Base-by-base conservation (phyloP, 2,888 invertebrate species). In the Xanthostigma xanthostigma region DNA sequence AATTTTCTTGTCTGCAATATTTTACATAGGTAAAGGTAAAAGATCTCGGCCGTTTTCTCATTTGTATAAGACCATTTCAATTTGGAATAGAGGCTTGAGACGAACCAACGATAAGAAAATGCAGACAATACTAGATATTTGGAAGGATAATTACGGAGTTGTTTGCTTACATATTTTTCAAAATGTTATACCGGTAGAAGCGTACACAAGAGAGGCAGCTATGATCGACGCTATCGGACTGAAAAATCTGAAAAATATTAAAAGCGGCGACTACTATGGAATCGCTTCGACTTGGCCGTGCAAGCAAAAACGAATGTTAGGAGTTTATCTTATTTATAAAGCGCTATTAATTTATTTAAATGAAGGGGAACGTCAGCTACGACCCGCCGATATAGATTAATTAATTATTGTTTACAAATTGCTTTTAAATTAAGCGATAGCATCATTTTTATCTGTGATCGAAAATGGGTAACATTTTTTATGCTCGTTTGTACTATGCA, bases 1-100 rank as follows among this genome's bases (percentile, higher is more conserved):
- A 41, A 78, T 73, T 0, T 97, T 97, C 63, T 66, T 96, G 3
- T 73, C 79, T 44, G 78, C 93, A 0, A 84, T 97, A 52, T 97
- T 98, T 67, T 97, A 98, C 63, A 81, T 98, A 34, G 97, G 97
- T 0, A 95, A 94, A 70, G 95, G 95, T 49, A 92, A 89, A 63
- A 77, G 85, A 33, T 78, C 85, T 1, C 72, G 97, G 6, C 94
- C 96, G 0, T 90, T 91, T 60, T 78, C 83, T 0, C 97, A 97
- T 68, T 73, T 97, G 8, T 88, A 91, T 62, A 91, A 94, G 63
- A 94, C 96, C 0, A 78, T 85, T 49, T 73, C 76, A 1, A 59
- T 73, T 1, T 81, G 80, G 79, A 73, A 72, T 50, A 68, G 70
- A 8, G 65, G 71, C 51, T 68, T 70, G 54, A 67, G 64, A 41